A percentile compares a stretch with the other conserved stretches of the same genome.
These are phyloP conservation scores for Macquaria australasica DNA, from an alignment of 2,113 vertebrate genomes.

Conservation along the genomic window DNA sequence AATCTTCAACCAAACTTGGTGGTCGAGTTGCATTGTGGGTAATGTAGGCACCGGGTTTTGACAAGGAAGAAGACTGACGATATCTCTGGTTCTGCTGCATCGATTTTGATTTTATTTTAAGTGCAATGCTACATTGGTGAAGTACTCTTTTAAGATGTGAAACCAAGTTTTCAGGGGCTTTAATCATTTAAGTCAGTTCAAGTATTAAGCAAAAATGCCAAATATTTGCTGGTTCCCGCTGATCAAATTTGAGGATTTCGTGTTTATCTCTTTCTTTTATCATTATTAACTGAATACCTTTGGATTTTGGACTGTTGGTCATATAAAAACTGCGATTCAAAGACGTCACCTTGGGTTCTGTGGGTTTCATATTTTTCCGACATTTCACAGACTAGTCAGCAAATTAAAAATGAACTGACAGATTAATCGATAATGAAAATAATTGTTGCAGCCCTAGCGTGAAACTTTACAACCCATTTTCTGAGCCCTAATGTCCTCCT, in stretches of 20 bases:
- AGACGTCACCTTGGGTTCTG: neutral
- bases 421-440: neutral
- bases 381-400: neutral
- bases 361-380: neutral
- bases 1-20: neutral
- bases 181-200: neutral
- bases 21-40: neutral
- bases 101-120: too few relatives aligned
- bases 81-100: too few relatives aligned
- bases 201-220: neutral
- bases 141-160: neutral
- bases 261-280: neutral
- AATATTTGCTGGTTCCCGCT: neutral
- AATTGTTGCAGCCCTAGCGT: neutral
- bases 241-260: neutral
- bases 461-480: neutral
- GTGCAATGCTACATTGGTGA: neutral
- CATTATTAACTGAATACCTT: neutral
- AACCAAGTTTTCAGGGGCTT: neutral
- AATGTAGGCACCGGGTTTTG: too few relatives aligned
- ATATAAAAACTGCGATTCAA: neutral
- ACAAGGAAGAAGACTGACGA: too few relatives aligned
- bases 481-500: neutral
- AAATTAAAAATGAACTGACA: neutral
- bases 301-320: neutral